phyloP scores from a whole-genome alignment of 2,113 vertebrate genomes.

The Phyllopteryx taeniolatus region DNA sequence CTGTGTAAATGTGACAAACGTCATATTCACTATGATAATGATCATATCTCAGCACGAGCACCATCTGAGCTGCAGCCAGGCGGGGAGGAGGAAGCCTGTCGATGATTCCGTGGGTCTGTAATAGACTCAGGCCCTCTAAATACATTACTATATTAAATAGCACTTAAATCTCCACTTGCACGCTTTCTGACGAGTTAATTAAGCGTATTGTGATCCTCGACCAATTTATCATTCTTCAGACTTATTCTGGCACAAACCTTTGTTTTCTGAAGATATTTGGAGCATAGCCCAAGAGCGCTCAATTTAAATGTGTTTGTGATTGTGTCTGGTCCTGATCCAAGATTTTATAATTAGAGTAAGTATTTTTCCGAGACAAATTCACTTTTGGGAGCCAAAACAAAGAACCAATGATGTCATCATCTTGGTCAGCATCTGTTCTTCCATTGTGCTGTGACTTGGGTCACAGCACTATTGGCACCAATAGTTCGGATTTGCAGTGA shows the following conservation, averaged over 20 bases:
- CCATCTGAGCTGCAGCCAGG: background rate
- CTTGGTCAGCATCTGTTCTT: no score
- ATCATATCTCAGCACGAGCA: background rate
- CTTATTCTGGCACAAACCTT: conserved; percentile 8
- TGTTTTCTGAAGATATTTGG: conserved; percentile 2
- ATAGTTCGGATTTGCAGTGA: no score
- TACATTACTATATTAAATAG: conserved; percentile 4
- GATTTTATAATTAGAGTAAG: background rate
- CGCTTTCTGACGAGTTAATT: conserved; percentile 7
- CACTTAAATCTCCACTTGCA: conserved; percentile 1
- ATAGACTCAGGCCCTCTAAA: background rate
- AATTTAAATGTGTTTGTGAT: background rate
- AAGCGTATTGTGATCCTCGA: background rate
- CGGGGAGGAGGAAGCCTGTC: background rate
- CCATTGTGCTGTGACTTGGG: no score
- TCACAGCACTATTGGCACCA: no score
- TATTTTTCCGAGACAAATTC: background rate
- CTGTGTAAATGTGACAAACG: background rate
- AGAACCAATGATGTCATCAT: no score
- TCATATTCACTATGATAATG: background rate
- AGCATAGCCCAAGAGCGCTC: background rate
- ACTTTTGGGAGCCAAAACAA: no score
- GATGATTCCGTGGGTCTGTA: background rate
- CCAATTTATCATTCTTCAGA: conserved; percentile 1
- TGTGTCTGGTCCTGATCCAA: conserved; percentile 1